These are phyloP conservation scores for Falco concolor DNA, from an alignment of 2,797 vertebrate species.

Conservation along the genomic window DNA sequence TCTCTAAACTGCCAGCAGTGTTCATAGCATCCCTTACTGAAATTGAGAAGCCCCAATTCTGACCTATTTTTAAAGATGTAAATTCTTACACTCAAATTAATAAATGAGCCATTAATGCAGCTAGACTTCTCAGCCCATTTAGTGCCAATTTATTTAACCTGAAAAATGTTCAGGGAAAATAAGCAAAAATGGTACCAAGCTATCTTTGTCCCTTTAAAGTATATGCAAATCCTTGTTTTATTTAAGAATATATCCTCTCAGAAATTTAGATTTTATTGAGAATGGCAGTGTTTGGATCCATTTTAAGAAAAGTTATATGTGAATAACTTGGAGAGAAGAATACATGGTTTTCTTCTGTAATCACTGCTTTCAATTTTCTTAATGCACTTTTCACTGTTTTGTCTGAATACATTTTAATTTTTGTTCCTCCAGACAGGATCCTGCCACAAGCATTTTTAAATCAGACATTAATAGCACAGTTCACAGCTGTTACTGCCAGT, in stretches of 20 bases:
- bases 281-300: conserved; percentile 4
- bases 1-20: not conserved
- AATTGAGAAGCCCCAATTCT: not conserved
- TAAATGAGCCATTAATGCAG: not conserved
- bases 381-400: conserved; percentile 65
- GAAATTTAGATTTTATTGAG: conserved; percentile 28
- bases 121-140: not conserved
- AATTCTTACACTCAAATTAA: not conserved
- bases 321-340: conserved; percentile 31
- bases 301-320: conserved; percentile 29
- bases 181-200: not conserved
- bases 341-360: conserved; percentile 38
- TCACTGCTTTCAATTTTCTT: conserved; percentile 57
- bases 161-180: not conserved
- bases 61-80: not conserved
- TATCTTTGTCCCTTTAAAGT: not conserved
- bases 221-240: no score
- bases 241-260: not conserved
- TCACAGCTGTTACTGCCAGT: conserved; percentile 71
- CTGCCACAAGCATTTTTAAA: conserved; percentile 73
- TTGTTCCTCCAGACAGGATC: conserved; percentile 66
- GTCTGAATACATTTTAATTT: conserved; percentile 71
- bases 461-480: conserved; percentile 73
- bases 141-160: not conserved
- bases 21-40: not conserved